These are phyloP conservation scores for Rhegmatorhina hoffmannsi DNA, from an alignment of 2,113 vertebrate species.

Conservation along the genomic window DNA sequence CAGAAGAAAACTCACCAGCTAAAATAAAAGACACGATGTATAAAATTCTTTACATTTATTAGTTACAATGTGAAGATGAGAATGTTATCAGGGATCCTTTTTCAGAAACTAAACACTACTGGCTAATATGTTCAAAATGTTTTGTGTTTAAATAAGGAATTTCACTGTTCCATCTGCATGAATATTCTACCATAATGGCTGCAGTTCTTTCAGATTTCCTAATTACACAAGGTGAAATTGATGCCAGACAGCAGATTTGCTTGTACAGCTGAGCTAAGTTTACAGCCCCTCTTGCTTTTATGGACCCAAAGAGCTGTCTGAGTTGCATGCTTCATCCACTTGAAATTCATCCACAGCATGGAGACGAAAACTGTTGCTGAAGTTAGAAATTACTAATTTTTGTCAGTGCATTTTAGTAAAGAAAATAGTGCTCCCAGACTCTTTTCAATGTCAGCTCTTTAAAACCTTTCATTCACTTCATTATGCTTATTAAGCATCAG, in stretches of 20 bases:
- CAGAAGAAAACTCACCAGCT: neutral
- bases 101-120: neutral
- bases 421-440: neutral
- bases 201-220: slow-evolving; percentile 46
- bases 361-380: neutral
- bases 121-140: neutral
- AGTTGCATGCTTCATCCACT: neutral
- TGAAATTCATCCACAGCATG: neutral
- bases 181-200: neutral
- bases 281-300: neutral
- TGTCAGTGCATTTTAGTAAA: neutral
- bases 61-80: neutral
- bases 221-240: neutral
- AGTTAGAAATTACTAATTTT: neutral
- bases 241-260: slow-evolving; percentile 44
- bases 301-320: neutral
- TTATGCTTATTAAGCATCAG: neutral
- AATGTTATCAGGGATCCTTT: neutral
- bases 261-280: slow-evolving; percentile 55
- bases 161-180: fast-evolving
- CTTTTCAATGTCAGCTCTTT: neutral
- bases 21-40: neutral
- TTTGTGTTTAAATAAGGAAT: neutral
- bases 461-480: neutral
- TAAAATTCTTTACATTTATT: neutral